Evolutionary conservation across 1,140 invertebrate species (phyloP), one percentile per base, ranked within the genome.

Genomic region (Orussus abietinus): DNA sequence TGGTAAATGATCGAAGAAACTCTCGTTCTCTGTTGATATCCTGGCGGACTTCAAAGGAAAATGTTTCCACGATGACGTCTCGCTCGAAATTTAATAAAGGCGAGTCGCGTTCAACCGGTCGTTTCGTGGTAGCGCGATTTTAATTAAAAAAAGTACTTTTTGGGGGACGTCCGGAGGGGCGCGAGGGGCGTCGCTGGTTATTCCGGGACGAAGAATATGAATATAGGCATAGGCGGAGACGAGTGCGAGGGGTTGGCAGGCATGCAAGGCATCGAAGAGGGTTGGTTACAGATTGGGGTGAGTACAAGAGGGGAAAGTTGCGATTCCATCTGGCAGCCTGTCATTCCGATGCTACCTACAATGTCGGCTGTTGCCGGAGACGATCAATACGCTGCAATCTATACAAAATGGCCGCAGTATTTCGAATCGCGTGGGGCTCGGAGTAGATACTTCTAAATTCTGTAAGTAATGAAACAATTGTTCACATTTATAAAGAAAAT

Each of bases 381-480:
- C 64, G 69, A 71, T 74, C 69, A 72, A 72, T 74, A 72, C 65
- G 56, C 66, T 64, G 60, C 66, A 72, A 74, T 72, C 65, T 68
- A 68, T 72, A 70, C 60, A 69, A 74, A 72, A 70, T 74, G 67
- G 69, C 68, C 71, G 61, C 61, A 64, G 53, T 55, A 57, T 65
- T 60, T 64, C n/a, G n/a, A n/a, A n/a, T n/a, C n/a, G n/a, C n/a
- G n/a, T n/a, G n/a, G n/a, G n/a, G n/a, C n/a, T n/a, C n/a, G n/a
- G n/a, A n/a, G n/a, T n/a, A n/a, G n/a, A n/a, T n/a, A n/a, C n/a
- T n/a, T n/a, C n/a, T n/a, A n/a, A n/a, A n/a, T n/a, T n/a, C n/a
- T n/a, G n/a, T n/a, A n/a, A n/a, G n/a, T n/a, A n/a, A n/a, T n/a
- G n/a, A n/a, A n/a, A n/a, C n/a, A n/a, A n/a, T n/a, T n/a, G n/a